Conservation (phyloP, 2,888 invertebrate genomes). For the Amphipoea lucens region DNA sequence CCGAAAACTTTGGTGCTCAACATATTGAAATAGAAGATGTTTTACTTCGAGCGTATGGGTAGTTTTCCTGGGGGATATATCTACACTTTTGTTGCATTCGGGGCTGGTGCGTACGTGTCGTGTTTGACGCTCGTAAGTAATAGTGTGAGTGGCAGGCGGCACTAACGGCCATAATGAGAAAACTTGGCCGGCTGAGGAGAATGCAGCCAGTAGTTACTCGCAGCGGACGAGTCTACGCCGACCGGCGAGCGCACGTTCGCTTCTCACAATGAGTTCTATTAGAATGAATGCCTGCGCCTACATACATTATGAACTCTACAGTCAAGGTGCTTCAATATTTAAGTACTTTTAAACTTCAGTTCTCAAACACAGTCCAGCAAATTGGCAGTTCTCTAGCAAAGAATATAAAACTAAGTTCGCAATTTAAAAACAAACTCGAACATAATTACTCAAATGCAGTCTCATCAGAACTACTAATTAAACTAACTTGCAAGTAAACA, state of each 20-base stretch:
- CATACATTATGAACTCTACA: slow-evolving; percentile 36
- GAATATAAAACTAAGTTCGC: slow-evolving; percentile 29
- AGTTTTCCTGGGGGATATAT: slow-evolving; percentile 45
- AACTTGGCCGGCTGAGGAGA: slow-evolving; percentile 82
- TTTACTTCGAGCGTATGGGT: slow-evolving; percentile 53
- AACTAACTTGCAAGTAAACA: slow-evolving; percentile 37
- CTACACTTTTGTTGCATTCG: slow-evolving; percentile 60
- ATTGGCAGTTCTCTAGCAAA: slow-evolving; percentile 24
- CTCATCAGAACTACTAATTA: slow-evolving; percentile 46
- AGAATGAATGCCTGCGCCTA: slow-evolving; percentile 50
- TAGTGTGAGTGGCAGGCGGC: slow-evolving; percentile 79
- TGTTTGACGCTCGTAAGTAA: slow-evolving; percentile 79
- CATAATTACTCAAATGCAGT: slow-evolving; percentile 36
- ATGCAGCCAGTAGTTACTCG: slow-evolving; percentile 68
- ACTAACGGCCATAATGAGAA: slow-evolving; percentile 87
- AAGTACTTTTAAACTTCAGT: slow-evolving; percentile 34
- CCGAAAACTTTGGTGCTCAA: slow-evolving; percentile 73
- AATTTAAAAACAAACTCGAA: slow-evolving; percentile 42
- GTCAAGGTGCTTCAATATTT: slow-evolving; percentile 20
- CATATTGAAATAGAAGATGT: slow-evolving; percentile 79
- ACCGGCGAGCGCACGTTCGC: slow-evolving; percentile 71
- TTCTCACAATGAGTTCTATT: slow-evolving; percentile 57
- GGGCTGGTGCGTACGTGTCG: slow-evolving; percentile 76
- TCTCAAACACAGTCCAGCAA: slow-evolving; percentile 23
- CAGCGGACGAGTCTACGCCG: slow-evolving; percentile 72